A percentile compares a stretch with the other conserved stretches of the same genome.
Evolutionary conservation across 1,140 invertebrate species (phyloP).

Genomic region (Ruditapes philippinarum): DNA sequence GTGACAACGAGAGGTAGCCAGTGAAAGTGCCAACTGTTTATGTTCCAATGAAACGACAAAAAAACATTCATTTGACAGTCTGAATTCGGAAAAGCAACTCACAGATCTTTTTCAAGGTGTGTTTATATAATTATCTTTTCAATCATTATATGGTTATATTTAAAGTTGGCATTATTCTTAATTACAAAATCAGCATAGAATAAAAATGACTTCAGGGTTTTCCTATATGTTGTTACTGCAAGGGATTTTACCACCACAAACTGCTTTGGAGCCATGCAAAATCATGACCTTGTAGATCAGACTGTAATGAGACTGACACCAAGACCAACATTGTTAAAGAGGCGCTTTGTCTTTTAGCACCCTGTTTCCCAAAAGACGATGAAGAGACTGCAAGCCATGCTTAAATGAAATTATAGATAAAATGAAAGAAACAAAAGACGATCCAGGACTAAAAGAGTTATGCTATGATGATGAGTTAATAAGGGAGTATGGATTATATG

Average conservation of each 20-base stretch:
- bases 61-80: too few relatives aligned
- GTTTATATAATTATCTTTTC: too few relatives aligned
- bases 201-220: too few relatives aligned
- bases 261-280: slow-evolving; percentile 48
- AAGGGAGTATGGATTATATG: slow-evolving; percentile 36
- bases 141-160: too few relatives aligned
- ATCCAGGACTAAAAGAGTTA: slow-evolving; percentile 36
- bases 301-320: slow-evolving; percentile 28
- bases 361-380: slow-evolving; percentile 52
- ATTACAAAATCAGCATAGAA: too few relatives aligned
- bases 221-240: slow-evolving; percentile 40
- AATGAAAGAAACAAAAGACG: slow-evolving; percentile 56
- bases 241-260: slow-evolving; percentile 47
- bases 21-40: too few relatives aligned
- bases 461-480: slow-evolving; percentile 27
- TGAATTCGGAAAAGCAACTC: too few relatives aligned
- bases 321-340: slow-evolving; percentile 34
- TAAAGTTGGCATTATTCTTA: too few relatives aligned
- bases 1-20: too few relatives aligned
- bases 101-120: too few relatives aligned
- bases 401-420: slow-evolving; percentile 43
- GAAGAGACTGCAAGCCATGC: slow-evolving; percentile 37
- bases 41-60: too few relatives aligned
- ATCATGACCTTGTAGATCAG: neutral
- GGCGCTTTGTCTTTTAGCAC: slow-evolving; percentile 30